phyloP scores from a whole-genome alignment of 2,113 vertebrate species.

The Tupaia tana region DNA sequence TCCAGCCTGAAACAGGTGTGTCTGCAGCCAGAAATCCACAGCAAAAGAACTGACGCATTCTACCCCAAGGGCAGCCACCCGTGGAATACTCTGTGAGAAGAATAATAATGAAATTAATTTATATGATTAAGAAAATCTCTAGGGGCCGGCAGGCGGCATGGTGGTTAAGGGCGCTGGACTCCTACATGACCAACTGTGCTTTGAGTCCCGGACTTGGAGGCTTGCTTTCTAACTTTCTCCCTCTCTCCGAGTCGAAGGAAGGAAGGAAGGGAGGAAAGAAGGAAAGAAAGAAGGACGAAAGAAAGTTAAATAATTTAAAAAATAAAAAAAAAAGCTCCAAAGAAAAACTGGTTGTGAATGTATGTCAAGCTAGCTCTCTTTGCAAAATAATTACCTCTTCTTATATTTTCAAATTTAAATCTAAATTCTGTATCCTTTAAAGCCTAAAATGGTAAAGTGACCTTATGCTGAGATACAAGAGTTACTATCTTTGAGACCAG shows the following conservation, averaged over 20 bases:
- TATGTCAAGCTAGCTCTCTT: not conserved
- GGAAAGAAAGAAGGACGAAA: too few relatives aligned
- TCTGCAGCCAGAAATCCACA: slow-evolving; percentile 97
- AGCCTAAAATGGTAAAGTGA: slow-evolving; percentile 33
- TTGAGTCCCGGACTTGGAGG: too few relatives aligned
- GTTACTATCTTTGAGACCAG: not conserved
- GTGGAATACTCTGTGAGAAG: slow-evolving; percentile 90
- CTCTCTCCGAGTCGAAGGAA: too few relatives aligned
- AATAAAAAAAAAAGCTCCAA: not conserved
- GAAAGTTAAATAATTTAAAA: too few relatives aligned
- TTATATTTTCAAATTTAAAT: slow-evolving; percentile 19
- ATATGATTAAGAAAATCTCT: not conserved
- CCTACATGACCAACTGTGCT: too few relatives aligned
- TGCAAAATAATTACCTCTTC: slow-evolving; percentile 1
- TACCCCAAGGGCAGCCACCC: slow-evolving; percentile 93
- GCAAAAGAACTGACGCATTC: slow-evolving; percentile 97
- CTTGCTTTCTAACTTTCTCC: too few relatives aligned
- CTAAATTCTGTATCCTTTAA: not conserved
- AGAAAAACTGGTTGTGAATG: not conserved
- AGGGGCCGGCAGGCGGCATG: too few relatives aligned
- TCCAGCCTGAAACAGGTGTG: slow-evolving; percentile 96
- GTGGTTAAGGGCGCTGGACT: too few relatives aligned
- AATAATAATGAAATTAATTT: not conserved
- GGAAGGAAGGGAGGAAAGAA: too few relatives aligned
- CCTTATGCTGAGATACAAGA: not conserved